Evolutionary conservation across 2,797 vertebrate species (phyloP), one percentile per base, ranked within the genome.

Genomic region (Pampus argenteus): DNA sequence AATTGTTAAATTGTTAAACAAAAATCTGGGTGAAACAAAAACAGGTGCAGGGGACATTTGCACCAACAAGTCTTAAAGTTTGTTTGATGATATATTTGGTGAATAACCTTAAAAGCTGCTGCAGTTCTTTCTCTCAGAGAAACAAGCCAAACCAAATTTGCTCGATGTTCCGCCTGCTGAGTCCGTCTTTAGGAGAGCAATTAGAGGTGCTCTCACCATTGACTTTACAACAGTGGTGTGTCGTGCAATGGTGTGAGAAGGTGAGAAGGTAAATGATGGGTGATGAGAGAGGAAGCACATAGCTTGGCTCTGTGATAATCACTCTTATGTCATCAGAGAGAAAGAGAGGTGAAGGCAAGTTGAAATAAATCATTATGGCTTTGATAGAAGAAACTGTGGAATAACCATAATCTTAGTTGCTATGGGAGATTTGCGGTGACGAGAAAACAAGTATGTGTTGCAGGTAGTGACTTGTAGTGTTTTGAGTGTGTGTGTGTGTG

Each of bases 351-450:
- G 67, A 64, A 69, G 47, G 42, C 22, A 45, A 78, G 31, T 5
- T 47, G 55, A 71, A 25, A 74, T 61, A 83, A 86, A 86, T 87
- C 54, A 74, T 71, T 31, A 40, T 2, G 11, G 60, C 57, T 74
- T 69, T 58, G 47, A 86, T 55, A 52, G 54, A 76, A 48, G 9
- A 76, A 48, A 7, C 54, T 55, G 49, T 7, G 26, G 50, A 56
- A 42, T 40, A 73, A 58, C 71, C 34, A 40, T 70, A 75, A 62
- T 51, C 34, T 31, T 26, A 72, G n/a, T 38, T 15, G 28, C 47
- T 55, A 38, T 40, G 17, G 54, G 47, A 72, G 38, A 73, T 73
- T 45, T 59, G 34, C 52, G 31, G 65, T 17, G 8, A 62, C 23
- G 15, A 52, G 45, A 79, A 75, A 79, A 77, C 51, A 84, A 73